These are phyloP conservation scores for Champsocephalus gunnari DNA, from an alignment of 2,797 vertebrate genomes.

Conservation along the genomic window DNA sequence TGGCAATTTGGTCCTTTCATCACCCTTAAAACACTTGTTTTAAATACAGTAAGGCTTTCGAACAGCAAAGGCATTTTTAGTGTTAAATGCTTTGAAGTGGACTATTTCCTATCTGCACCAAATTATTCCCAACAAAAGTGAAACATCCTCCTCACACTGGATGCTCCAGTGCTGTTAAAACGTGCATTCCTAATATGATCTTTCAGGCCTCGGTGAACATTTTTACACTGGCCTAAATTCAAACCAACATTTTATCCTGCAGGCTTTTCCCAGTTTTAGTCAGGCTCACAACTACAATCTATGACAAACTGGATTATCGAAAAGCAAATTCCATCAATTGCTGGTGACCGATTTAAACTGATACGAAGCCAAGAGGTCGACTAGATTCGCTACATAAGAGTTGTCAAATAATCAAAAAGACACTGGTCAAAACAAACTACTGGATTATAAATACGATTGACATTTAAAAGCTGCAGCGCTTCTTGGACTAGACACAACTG, in stretches of 20 bases:
- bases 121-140: not conserved
- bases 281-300: conserved; percentile 16
- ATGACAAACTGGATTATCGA: conserved; percentile 38
- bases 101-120: conserved; percentile 5
- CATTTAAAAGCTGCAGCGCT: not conserved
- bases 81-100: conserved; percentile 41
- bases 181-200: conserved; percentile 1
- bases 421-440: conserved; percentile 18
- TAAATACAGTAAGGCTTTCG: conserved; percentile 61
- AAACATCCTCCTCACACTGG: conserved; percentile 13
- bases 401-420: conserved; percentile 6
- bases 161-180: not conserved
- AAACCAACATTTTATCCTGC: conserved; percentile 13
- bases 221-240: conserved; percentile 19
- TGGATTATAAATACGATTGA: not conserved
- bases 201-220: conserved; percentile 25
- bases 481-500: not conserved
- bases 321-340: conserved; percentile 27
- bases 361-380: conserved; percentile 12
- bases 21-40: conserved; percentile 8
- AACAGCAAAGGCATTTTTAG: conserved; percentile 55
- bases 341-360: conserved; percentile 47
- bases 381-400: conserved; percentile 15
- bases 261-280: conserved; percentile 6
- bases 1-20: conserved; percentile 56